Conservation (phyloP, 2,888 invertebrate species). For the Heliconius sara region DNA sequence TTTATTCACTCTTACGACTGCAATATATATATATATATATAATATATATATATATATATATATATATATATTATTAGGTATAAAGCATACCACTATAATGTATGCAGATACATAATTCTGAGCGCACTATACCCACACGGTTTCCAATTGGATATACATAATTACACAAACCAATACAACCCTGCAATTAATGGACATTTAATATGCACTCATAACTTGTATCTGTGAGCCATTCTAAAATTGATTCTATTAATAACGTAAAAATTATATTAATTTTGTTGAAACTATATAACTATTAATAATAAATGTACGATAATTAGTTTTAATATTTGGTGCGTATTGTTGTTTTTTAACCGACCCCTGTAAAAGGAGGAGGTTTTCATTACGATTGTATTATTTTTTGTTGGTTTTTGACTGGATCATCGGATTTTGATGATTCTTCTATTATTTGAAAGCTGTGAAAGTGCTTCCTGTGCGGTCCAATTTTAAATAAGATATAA, state of each 20-base stretch:
- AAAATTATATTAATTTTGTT: neutral
- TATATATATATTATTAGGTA: neutral
- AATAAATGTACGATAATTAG: neutral
- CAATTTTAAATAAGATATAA: too few relatives aligned
- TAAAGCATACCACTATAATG: neutral
- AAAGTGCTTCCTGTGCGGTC: too few relatives aligned
- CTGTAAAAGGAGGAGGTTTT: too few relatives aligned
- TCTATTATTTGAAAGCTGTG: too few relatives aligned
- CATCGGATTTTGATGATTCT: too few relatives aligned
- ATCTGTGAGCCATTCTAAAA: neutral
- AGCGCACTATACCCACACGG: neutral
- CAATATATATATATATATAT: too few relatives aligned
- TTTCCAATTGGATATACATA: slow-evolving; percentile 6
- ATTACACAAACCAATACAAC: slow-evolving; percentile 11
- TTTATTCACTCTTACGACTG: neutral
- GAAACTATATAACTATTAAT: neutral
- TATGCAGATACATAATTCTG: neutral
- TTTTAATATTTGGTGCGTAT: neutral
- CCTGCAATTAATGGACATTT: slow-evolving; percentile 9
- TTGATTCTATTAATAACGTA: neutral
- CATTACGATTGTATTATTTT: too few relatives aligned
- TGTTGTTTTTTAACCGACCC: too few relatives aligned
- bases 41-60: too few relatives aligned
- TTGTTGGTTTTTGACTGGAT: too few relatives aligned
- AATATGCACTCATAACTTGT: neutral